phyloP scores from a whole-genome alignment of 2,888 invertebrate genomes.

The Ichneumoninae sp. region DNA sequence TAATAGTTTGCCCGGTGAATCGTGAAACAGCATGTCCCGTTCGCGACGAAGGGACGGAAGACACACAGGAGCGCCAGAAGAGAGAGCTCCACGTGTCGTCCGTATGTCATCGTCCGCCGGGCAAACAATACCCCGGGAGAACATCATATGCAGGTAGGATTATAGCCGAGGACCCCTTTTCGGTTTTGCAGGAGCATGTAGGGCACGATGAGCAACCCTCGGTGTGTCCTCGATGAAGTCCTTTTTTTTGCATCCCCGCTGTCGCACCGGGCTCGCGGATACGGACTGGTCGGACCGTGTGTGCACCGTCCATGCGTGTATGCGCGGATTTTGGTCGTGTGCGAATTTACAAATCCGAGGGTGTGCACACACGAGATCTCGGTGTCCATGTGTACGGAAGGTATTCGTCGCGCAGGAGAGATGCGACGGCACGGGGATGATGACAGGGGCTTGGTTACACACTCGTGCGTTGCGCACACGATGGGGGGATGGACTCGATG shows the following conservation, averaged over 20 bases:
- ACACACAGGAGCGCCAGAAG: constrained; percentile 35
- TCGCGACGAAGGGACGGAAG: constrained; percentile 53
- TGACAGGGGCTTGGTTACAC: constrained; percentile 71
- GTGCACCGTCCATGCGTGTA: constrained; percentile 7
- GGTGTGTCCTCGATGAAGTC: constrained; percentile 73
- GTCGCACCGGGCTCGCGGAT: constrained; percentile 54
- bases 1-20: constrained; percentile 37
- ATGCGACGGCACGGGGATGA: constrained; percentile 31
- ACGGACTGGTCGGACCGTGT: constrained; percentile 10
- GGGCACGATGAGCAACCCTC: constrained; percentile 68
- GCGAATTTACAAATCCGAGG: constrained; percentile 42
- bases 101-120: constrained; percentile 77
- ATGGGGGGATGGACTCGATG: constrained; percentile 52
- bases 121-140: constrained; percentile 78
- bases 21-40: constrained; percentile 54
- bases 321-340: constrained; percentile 8
- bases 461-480: constrained; percentile 60
- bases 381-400: constrained; percentile 12
- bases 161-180: constrained; percentile 81
- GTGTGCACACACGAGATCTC: constrained; percentile 19
- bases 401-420: constrained; percentile 19
- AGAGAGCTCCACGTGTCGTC: constrained; percentile 66
- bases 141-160: constrained; percentile 84
- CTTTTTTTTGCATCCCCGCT: constrained; percentile 59
- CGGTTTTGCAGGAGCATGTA: constrained; percentile 73